Percentiles rank a stretch among this genome's conserved stretches.
phyloP scores from a whole-genome alignment of 2,797 vertebrate genomes.

The Eospalax fontanierii region DNA sequence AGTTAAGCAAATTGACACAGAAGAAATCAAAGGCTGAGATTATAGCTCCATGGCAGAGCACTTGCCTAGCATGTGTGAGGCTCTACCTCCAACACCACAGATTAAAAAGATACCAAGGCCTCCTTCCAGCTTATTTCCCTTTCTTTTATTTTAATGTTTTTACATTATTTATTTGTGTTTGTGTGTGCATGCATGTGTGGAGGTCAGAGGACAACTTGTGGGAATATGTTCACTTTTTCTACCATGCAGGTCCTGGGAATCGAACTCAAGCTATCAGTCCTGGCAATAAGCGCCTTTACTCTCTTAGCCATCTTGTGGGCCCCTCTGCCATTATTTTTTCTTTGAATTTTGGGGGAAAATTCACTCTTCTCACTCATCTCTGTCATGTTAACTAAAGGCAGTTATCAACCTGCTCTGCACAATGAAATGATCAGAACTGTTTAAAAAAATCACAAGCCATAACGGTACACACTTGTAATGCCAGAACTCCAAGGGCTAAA shows the following conservation, averaged over 20 bases:
- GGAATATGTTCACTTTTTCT: neutral
- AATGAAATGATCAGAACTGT: slow-evolving; percentile 1
- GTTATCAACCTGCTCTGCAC: neutral
- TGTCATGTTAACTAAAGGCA: neutral
- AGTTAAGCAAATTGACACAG: slow-evolving; percentile 41
- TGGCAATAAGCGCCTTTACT: neutral
- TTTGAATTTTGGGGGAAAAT: neutral
- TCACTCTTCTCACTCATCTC: neutral
- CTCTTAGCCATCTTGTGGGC: neutral
- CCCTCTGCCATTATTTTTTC: neutral
- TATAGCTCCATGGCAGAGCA: neutral
- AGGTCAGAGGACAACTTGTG: neutral
- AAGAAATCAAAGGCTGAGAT: neutral
- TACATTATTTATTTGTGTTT: neutral
- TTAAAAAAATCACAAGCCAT: neutral
- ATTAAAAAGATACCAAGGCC: neutral
- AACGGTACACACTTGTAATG: neutral
- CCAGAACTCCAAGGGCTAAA: neutral
- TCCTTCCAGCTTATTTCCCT: too few relatives aligned
- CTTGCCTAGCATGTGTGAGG: neutral
- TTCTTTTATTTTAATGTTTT: neutral
- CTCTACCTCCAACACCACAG: neutral
- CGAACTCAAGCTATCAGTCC: neutral
- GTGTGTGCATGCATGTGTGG: too few relatives aligned
- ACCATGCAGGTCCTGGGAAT: neutral